Conservation (phyloP, 2,113 vertebrate species). For the Stegostoma tigrinum region DNA sequence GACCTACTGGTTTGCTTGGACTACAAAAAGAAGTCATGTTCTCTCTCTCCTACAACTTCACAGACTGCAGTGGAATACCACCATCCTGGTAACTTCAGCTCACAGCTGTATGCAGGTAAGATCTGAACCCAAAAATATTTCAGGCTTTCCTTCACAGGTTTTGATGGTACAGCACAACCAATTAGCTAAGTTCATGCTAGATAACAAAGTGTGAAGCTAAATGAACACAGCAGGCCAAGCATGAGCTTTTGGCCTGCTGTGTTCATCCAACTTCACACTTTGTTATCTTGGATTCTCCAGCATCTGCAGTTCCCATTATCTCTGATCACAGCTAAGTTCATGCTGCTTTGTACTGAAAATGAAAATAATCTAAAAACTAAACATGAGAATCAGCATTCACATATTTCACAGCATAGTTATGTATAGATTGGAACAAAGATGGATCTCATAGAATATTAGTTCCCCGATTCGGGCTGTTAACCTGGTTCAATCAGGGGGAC, state of each 20-base stretch:
- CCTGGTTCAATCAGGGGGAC: too few relatives aligned
- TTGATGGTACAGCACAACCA: not conserved
- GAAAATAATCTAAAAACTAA: not conserved
- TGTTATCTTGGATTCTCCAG: too few relatives aligned
- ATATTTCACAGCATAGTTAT: not conserved
- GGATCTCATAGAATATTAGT: too few relatives aligned
- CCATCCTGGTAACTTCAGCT: not conserved
- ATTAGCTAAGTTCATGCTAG: not conserved
- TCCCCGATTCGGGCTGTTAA: too few relatives aligned
- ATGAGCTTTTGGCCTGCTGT: too few relatives aligned
- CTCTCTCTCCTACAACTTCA: not conserved
- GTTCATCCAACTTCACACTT: too few relatives aligned
- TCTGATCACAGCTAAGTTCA: not conserved
- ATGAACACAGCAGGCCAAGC: too few relatives aligned
- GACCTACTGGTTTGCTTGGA: not conserved
- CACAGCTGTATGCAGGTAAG: not conserved
- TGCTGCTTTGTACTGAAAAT: not conserved
- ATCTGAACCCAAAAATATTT: not conserved
- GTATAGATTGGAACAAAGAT: too few relatives aligned
- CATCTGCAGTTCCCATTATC: too few relatives aligned
- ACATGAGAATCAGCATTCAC: not conserved
- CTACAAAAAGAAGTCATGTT: not conserved
- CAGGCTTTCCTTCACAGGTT: not conserved
- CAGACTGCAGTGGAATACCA: not conserved
- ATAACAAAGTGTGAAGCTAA: too few relatives aligned